Conservation (phyloP, 2,888 invertebrate species). For the Eulithis testata region DNA sequence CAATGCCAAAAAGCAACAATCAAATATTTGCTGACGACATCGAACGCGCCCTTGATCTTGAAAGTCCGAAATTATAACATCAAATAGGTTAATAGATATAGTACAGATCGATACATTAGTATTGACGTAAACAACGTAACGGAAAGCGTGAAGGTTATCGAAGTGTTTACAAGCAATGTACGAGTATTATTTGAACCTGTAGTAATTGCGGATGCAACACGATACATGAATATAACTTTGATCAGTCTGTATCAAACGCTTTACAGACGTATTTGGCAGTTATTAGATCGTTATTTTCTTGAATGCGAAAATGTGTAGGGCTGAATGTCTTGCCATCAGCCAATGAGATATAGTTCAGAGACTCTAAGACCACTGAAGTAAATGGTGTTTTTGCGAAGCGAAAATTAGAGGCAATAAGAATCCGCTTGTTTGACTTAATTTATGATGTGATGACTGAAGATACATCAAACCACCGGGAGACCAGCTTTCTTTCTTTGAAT, state of each 20-base stretch:
- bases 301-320: slow-evolving; percentile 3
- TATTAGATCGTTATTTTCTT: slow-evolving; percentile 7
- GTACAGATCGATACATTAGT: slow-evolving; percentile 3
- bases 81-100: slow-evolving; percentile 7
- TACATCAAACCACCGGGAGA: no score
- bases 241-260: slow-evolving; percentile 12
- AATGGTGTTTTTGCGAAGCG: background rate
- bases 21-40: background rate
- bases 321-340: background rate
- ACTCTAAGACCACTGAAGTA: background rate
- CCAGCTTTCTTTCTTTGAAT: no score
- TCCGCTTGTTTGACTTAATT: background rate
- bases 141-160: slow-evolving; percentile 52
- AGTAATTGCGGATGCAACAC: slow-evolving; percentile 25
- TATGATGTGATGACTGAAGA: no score
- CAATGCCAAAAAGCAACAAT: background rate
- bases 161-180: slow-evolving; percentile 32
- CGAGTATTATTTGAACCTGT: slow-evolving; percentile 12
- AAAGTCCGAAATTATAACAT: background rate
- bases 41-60: background rate
- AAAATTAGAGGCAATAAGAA: background rate
- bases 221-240: slow-evolving; percentile 9
- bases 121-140: slow-evolving; percentile 12
- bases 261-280: slow-evolving; percentile 3
- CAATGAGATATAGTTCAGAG: background rate